A percentile compares a stretch with the other conserved stretches of the same genome.
Conservation (phyloP, 2,888 invertebrate species). For the Cataglyphis livida region DNA sequence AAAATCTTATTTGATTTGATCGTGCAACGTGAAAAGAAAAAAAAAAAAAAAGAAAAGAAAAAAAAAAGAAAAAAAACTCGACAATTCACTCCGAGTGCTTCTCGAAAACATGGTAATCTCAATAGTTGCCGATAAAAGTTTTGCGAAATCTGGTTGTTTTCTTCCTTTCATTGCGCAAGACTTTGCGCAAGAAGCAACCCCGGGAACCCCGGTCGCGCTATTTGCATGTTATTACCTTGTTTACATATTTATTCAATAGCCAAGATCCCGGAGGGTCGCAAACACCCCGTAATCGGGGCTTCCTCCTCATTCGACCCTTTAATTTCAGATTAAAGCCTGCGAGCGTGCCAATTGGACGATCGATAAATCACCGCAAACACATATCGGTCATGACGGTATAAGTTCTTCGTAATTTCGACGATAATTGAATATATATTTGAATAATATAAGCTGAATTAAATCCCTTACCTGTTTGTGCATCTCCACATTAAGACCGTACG, state of each 20-base stretch:
- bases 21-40: not conserved
- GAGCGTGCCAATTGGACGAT: slow-evolving; percentile 61
- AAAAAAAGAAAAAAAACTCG: not conserved
- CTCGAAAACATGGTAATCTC: slow-evolving; percentile 27
- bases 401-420: not conserved
- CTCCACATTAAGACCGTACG: slow-evolving; percentile 98
- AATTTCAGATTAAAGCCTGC: slow-evolving; percentile 76
- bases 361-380: slow-evolving; percentile 65
- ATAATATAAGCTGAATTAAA: not conserved
- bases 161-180: slow-evolving; percentile 48
- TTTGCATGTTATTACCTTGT: slow-evolving; percentile 85
- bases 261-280: slow-evolving; percentile 62
- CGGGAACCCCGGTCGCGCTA: slow-evolving; percentile 75
- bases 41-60: not conserved
- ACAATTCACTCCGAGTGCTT: slow-evolving; percentile 22
- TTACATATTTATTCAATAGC: slow-evolving; percentile 80
- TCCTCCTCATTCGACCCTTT: slow-evolving; percentile 69
- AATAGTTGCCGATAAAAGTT: slow-evolving; percentile 59
- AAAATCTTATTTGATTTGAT: slow-evolving; percentile 18
- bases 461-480: slow-evolving; percentile 98
- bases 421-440: not conserved
- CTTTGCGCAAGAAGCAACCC: slow-evolving; percentile 46
- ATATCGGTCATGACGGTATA: slow-evolving; percentile 6
- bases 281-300: slow-evolving; percentile 70
- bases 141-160: slow-evolving; percentile 1